Base-by-base conservation (phyloP, 1,140 invertebrate genomes). In the Papilio helenus region DNA sequence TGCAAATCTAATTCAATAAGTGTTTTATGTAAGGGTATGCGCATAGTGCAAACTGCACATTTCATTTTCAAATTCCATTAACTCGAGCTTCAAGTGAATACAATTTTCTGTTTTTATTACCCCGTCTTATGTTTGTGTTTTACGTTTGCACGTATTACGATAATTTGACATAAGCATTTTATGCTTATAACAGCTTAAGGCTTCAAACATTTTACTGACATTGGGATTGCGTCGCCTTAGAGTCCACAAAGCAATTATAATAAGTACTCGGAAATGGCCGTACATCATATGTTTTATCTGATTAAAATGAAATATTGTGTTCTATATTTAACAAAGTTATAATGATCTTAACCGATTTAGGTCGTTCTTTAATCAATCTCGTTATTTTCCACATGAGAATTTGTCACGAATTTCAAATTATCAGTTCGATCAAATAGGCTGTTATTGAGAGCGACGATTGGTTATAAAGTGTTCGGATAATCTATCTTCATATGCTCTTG, bases 111-210 rank as follows among this genome's bases (percentile, higher is more conserved):
- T 77, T 77, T 77, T 77, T 77, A 77, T 77, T 34, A 34, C 76
- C 72, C 18, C 34, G 16, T 23, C 34, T 61, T 77, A n/a, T 77
- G n/a, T 77, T 77, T 77, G 18, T 55, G 51, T 77, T 76, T 76
- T 39, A 74, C 23, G 74, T 76, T 16, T 58, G 73, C 14, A 58
- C 29, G 16, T 39, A 77, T 61, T 61, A 61, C 18, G 76, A 77
- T 77, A 77, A 77, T 77, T 77, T 77, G 39, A 77, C 55, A 77
- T 76, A 76, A 76, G 8, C 51, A 55, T 77, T 77, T 77, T 65
- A 77, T 77, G 76, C 16, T 39, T 42, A 42, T 65, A 44, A 76
- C 1, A 76, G 72, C 74, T 34, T 39, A 58, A 76, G 18, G 74
- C 29, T 18, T 58, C 18, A 18, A 76, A 77, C 34, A 61, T 77